phyloP scores from a whole-genome alignment of 2,113 vertebrate genomes.

The Pachypanchax playfairii region DNA sequence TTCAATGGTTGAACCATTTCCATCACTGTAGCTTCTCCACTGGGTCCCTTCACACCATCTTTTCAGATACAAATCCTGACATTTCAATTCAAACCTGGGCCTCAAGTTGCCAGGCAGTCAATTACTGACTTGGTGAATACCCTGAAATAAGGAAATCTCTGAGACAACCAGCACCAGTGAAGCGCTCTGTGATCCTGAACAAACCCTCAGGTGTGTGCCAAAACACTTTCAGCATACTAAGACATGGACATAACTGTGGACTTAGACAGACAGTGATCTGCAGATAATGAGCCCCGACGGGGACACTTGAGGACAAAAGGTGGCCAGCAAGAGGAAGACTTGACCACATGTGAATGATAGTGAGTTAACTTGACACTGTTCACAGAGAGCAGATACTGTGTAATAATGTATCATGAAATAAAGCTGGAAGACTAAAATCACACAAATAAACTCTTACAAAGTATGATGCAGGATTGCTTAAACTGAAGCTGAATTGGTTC shows the following conservation, averaged over 20 bases:
- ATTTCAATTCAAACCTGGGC: slow-evolving; percentile 52
- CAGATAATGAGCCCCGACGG: slow-evolving; percentile 36
- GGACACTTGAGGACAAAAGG: background rate
- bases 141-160: slow-evolving; percentile 25
- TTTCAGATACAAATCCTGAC: slow-evolving; percentile 40
- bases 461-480: background rate
- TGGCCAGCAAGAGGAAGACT: background rate
- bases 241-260: slow-evolving; percentile 9
- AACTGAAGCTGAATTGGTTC: slow-evolving; percentile 15
- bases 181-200: slow-evolving; percentile 26
- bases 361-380: background rate
- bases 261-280: slow-evolving; percentile 22
- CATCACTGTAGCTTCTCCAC: slow-evolving; percentile 12
- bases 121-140: slow-evolving; percentile 29
- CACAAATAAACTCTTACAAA: background rate
- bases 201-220: slow-evolving; percentile 5
- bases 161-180: slow-evolving; percentile 21
- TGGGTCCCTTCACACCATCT: slow-evolving; percentile 6
- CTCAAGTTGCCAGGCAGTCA: slow-evolving; percentile 22
- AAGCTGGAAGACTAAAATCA: background rate
- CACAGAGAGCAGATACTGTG: no score
- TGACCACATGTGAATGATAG: slow-evolving; percentile 8
- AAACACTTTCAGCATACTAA: background rate
- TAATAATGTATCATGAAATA: background rate
- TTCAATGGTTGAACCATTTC: slow-evolving; percentile 14